Base-by-base conservation (phyloP, 2,797 vertebrate genomes). In the Propithecus perrieri region DNA sequence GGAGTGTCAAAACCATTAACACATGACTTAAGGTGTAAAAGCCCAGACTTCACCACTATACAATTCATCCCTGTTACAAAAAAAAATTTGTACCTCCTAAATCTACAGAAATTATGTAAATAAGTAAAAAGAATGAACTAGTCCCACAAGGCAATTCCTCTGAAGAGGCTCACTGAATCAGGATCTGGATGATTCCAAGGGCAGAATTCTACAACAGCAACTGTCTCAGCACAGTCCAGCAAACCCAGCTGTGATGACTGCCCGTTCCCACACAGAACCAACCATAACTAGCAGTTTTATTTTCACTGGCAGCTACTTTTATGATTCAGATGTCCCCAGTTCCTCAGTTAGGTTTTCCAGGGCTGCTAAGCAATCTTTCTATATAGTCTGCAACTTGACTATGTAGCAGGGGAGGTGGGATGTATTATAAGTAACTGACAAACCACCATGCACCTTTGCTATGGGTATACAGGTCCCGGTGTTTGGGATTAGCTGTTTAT, bases 251-350 rank as follows among this genome's bases (percentile, higher is more conserved):
- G 94, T 83, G 91, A 85, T 48, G 75, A 95, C 83, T 89, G 93
- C 67, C 96, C 81, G 57, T 92, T 97, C 87, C 74, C 22, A 18
- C 81, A 26, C 28, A 92, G 50, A 95, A 91, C 35, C 84, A 79
- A 71, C 53, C 57, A 41, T 65, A 92, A 85, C 69, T 28, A 63
- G 94, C 81, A 55, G 95, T 74, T 96, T 94, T 93, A 84, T 94
- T 91, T 96, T 43, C 78, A 75, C 38, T 97, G 96, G 97, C 96
- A 97, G 88, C 57, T 53, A 22, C 78, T 67, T 97, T 97, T 95
- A 97, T 65, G 90, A 95, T 28, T 94, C 96, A 95, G 85, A 94
- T 86, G 61, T 90, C 55, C 80, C 74, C 85, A 71, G 48, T 43
- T 88, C 72, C 72, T 96, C 90, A 30, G 57, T 89, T 63, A 67